These are phyloP conservation scores for Furcula furcula DNA, from an alignment of 2,888 invertebrate species.

Conservation along the genomic window DNA sequence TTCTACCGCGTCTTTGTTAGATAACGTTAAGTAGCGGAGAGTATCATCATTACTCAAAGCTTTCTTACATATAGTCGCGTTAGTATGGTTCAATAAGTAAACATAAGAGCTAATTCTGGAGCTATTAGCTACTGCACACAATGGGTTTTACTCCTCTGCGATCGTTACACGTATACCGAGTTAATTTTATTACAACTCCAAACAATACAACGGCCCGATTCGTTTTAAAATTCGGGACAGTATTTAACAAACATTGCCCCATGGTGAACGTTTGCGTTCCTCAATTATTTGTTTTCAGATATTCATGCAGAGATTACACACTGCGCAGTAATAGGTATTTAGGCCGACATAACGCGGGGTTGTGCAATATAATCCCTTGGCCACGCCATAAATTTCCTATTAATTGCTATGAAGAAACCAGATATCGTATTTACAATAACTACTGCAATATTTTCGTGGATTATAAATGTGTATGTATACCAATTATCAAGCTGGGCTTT, in stretches of 20 bases:
- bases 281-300: constrained; percentile 44
- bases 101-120: constrained; percentile 33
- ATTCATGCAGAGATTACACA: constrained; percentile 54
- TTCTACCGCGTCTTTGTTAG: constrained; percentile 29
- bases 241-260: constrained; percentile 42
- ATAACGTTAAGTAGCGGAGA: constrained; percentile 25
- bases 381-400: constrained; percentile 47
- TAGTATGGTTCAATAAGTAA: constrained; percentile 24
- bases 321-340: constrained; percentile 50
- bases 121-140: constrained; percentile 27
- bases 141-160: constrained; percentile 9
- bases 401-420: constrained; percentile 26
- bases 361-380: constrained; percentile 55
- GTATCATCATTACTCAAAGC: constrained; percentile 29
- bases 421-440: constrained; percentile 1
- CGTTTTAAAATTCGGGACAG: constrained; percentile 32
- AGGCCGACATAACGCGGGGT: constrained; percentile 54
- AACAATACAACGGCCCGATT: constrained; percentile 14
- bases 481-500: constrained; percentile 19
- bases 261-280: constrained; percentile 33
- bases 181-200: constrained; percentile 10
- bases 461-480: constrained; percentile 16
- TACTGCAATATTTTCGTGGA: background rate
- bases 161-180: constrained; percentile 2
- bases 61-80: constrained; percentile 20